Percentiles rank a stretch among this genome's conserved stretches.
Evolutionary conservation across 2,888 invertebrate genomes (phyloP).

Genomic region (Drosophila colorata): DNA sequence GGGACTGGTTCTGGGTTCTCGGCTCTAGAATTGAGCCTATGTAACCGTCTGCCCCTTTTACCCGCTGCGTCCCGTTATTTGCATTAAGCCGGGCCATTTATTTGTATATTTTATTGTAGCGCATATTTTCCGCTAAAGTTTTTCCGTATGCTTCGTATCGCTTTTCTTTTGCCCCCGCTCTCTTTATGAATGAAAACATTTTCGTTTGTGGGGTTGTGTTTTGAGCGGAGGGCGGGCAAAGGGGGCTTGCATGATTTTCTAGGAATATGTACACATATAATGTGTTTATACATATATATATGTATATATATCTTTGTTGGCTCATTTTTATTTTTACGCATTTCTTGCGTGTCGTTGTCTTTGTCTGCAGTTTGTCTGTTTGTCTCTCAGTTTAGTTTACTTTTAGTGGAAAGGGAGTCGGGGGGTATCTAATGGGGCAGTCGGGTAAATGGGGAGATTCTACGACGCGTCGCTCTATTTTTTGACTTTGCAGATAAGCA

Average conservation of each 20-base stretch:
- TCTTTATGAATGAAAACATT: constrained; percentile 73
- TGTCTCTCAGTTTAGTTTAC: constrained; percentile 58
- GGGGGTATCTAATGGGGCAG: constrained; percentile 32
- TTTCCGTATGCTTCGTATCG: constrained; percentile 42
- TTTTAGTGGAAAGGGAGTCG: constrained; percentile 33
- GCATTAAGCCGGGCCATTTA: constrained; percentile 75
- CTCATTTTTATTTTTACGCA: constrained; percentile 79
- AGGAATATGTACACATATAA: constrained; percentile 18
- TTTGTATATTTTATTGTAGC: constrained; percentile 77
- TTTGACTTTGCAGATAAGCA: constrained; percentile 55
- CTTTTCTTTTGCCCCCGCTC: constrained; percentile 27
- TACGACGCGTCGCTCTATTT: constrained; percentile 40
- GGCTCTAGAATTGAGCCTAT: constrained; percentile 23
- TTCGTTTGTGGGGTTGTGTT: constrained; percentile 16
- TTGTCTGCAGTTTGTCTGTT: constrained; percentile 30
- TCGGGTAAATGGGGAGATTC: constrained; percentile 25
- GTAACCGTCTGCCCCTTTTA: constrained; percentile 22
- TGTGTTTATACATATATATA: constrained; percentile 20
- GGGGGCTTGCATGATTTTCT: constrained; percentile 54
- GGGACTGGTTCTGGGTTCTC: constrained; percentile 7
- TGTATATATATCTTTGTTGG: constrained; percentile 36
- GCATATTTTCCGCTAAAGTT: constrained; percentile 77
- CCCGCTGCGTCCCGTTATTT: constrained; percentile 51
- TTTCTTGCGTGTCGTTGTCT: constrained; percentile 70
- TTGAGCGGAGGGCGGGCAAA: neutral